These are phyloP conservation scores for Troides helena DNA, from an alignment of 2,888 invertebrate genomes.

Conservation along the genomic window DNA sequence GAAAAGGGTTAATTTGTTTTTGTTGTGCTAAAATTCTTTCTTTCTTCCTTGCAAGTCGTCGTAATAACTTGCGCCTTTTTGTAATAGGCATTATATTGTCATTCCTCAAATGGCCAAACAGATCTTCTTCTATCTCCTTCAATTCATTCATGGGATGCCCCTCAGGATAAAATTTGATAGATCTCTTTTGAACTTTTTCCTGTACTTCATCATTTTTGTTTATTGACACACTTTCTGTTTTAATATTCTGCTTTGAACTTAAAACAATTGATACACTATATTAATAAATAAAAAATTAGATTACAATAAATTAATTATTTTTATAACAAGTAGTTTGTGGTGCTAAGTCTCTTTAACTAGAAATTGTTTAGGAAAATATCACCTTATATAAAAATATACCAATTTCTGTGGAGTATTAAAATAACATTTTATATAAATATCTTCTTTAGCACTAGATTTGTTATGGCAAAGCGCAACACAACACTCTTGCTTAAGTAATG, in stretches of 20 bases:
- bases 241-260: slow-evolving; percentile 41
- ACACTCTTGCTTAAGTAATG: too few species aligned
- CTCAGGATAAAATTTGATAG: slow-evolving; percentile 55
- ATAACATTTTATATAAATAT: too few species aligned
- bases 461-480: too few species aligned
- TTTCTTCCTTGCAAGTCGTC: slow-evolving; percentile 69
- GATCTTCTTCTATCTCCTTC: slow-evolving; percentile 68
- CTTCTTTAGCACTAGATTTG: too few species aligned
- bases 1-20: slow-evolving; percentile 43
- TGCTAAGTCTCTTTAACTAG: too few species aligned
- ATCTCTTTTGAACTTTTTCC: slow-evolving; percentile 42
- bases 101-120: slow-evolving; percentile 69
- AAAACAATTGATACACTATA: slow-evolving; percentile 28
- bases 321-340: too few species aligned
- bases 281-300: background rate
- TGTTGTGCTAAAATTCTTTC: slow-evolving; percentile 51
- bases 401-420: too few species aligned
- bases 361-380: too few species aligned
- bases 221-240: slow-evolving; percentile 44
- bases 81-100: slow-evolving; percentile 61
- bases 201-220: slow-evolving; percentile 41
- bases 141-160: slow-evolving; percentile 79
- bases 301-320: background rate
- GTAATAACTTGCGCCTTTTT: slow-evolving; percentile 69
- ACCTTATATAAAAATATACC: too few species aligned